Base-by-base conservation (phyloP, 1,140 invertebrate species). In the Campoletis sonorensis region DNA sequence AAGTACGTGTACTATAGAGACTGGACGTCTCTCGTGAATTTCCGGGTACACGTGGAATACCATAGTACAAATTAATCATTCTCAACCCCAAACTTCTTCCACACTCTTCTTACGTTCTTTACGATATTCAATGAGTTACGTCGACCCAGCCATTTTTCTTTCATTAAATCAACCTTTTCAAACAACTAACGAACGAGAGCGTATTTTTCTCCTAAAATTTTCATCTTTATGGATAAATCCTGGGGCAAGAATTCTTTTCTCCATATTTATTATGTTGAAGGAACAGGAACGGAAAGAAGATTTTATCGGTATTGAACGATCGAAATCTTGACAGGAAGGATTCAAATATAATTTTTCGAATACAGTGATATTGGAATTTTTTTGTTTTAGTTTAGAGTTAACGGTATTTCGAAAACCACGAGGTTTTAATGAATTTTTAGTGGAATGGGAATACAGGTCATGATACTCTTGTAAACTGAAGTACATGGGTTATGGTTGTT, bases 21-120 rank as follows among this genome's bases (percentile, higher is more conserved):
- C 58, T 26, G 61, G 58, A 78, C 58, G 61, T 78, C 58, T 78
- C 76, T 64, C 76, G 76, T 67, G 76, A 78, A 78, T 78, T 78
- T 78, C 76, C 61, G 76, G 58, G n/a, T 45, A 78, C 76, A 78
- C 76, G 76, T 78, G 76, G 76, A 78, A 78, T 78, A 64, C 76
- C 76, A 23, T 64, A 78, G 76, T 78, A 33, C 37, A 78, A 78
- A 78, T 78, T 78, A 78, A 78, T 78, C 76, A 67, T 78, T 78
- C 76, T 37, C 61, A 18, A 78, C 76, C 76, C 76, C 61, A 5
- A 58, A 18, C 30, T 70, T 70, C 15, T 30, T 70, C 27, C 11
- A 54, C 51, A 8, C 13, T 27, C 37, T 18, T 64, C 16, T 18
- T n/a, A 40, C 51, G 23, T 16, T 77, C 27, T 77, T 77, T 40